Percentiles rank a stretch among this genome's conserved stretches.
Conservation (phyloP, 2,113 vertebrate genomes). For the Menura novaehollandiae region DNA sequence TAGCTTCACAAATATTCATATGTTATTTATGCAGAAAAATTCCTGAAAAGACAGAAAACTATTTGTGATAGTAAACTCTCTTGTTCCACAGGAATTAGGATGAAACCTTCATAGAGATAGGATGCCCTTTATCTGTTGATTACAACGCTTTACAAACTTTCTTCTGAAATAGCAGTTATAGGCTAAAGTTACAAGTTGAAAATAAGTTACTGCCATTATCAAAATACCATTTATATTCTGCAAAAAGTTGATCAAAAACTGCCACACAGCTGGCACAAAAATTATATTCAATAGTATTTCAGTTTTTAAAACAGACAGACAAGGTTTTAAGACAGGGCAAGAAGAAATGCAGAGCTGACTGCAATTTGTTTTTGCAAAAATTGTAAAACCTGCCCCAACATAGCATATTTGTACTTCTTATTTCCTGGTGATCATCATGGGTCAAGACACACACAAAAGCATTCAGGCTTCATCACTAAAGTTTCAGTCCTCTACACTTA, state of each 20-base stretch:
- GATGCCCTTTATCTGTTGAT: not conserved
- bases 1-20: not conserved
- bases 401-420: not conserved
- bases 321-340: not conserved
- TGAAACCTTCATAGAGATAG: not conserved
- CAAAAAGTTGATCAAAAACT: not conserved
- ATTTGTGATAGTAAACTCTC: not conserved
- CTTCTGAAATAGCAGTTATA: not conserved
- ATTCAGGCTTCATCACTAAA: not conserved
- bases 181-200: not conserved
- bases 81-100: not conserved
- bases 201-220: not conserved
- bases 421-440: not conserved
- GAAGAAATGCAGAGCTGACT: not conserved
- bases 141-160: not conserved
- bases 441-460: not conserved
- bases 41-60: not conserved
- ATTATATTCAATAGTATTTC: not conserved
- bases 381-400: not conserved
- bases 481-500: not conserved
- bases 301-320: not conserved
- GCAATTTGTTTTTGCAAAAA: not conserved
- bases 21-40: not conserved
- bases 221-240: not conserved
- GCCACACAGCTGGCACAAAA: not conserved